phyloP scores from a whole-genome alignment of 2,888 invertebrate species.

The Lithophane semibrunnea region DNA sequence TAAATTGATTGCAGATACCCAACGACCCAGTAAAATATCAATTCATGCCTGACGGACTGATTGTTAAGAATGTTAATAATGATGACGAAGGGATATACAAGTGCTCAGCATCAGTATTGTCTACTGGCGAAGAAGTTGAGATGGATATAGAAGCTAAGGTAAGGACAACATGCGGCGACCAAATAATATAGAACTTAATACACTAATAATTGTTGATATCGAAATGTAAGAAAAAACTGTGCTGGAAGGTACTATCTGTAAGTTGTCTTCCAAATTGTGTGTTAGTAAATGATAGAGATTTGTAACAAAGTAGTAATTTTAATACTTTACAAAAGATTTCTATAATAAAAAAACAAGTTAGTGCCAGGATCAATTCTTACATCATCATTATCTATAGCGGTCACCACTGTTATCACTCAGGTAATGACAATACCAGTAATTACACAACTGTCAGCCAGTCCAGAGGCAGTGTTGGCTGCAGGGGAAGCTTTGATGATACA shows the following conservation, averaged over 20 bases:
- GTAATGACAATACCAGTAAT: slow-evolving; percentile 78
- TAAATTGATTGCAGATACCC: slow-evolving; percentile 48
- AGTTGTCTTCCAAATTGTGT: background rate
- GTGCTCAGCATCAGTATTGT: slow-evolving; percentile 69
- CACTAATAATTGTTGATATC: background rate
- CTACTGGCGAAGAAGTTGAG: slow-evolving; percentile 70
- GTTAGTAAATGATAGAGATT: background rate
- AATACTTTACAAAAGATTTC: background rate
- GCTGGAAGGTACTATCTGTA: background rate
- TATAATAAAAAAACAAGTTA: background rate
- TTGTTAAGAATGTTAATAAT: slow-evolving; percentile 66
- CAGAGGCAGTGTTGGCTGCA: slow-evolving; percentile 69
- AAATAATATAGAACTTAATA: background rate
- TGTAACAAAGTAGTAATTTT: background rate
- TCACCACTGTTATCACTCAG: slow-evolving; percentile 63
- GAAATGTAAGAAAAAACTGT: background rate
- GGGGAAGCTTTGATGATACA: slow-evolving; percentile 76
- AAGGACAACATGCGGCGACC: background rate
- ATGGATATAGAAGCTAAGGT: slow-evolving; percentile 69
- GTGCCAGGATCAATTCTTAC: background rate
- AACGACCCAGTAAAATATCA: slow-evolving; percentile 75
- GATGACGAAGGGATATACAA: slow-evolving; percentile 71
- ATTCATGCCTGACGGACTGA: slow-evolving; percentile 72
- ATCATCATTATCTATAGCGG: background rate
- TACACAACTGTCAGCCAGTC: slow-evolving; percentile 71